A percentile compares a stretch with the other conserved stretches of the same genome.
Evolutionary conservation across 2,797 vertebrate species (phyloP).

Genomic region (Peromyscus melanophrys): DNA sequence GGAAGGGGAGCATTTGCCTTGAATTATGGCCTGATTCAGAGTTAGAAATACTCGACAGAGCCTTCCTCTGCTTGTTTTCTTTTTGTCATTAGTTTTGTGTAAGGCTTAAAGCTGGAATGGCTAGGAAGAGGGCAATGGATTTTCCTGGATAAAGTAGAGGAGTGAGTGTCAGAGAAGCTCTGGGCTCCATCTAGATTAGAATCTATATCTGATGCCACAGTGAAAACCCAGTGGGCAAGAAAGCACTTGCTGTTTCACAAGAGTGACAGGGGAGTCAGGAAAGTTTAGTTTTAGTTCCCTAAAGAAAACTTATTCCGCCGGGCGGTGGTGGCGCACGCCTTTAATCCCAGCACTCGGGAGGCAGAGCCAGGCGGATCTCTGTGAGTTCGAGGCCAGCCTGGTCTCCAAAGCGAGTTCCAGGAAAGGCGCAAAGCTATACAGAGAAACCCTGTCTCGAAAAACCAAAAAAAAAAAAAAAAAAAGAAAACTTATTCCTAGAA

Average conservation of each 20-base stretch:
- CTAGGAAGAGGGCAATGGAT: conserved; percentile 51
- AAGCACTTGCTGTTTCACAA: conserved; percentile 25
- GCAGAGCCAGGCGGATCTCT: too few species aligned
- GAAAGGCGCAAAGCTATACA: too few species aligned
- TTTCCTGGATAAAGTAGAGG: conserved; percentile 15
- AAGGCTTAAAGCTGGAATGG: conserved; percentile 34
- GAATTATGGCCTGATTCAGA: conserved; percentile 34
- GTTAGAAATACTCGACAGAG: conserved; percentile 35
- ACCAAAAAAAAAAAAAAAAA: conserved; percentile 33
- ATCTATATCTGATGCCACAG: conserved; percentile 59
- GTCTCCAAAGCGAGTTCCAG: too few species aligned
- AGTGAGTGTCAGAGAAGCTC: background rate
- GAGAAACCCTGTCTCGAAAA: too few species aligned
- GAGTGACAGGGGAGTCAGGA: conserved; percentile 53
- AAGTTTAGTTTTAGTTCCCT: conserved; percentile 56
- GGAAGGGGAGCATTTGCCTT: background rate
- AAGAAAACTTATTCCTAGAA: conserved; percentile 45
- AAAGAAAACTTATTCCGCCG: conserved; percentile 40
- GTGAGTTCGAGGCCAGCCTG: too few species aligned
- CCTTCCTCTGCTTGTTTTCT: conserved; percentile 56
- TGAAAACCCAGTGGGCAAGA: conserved; percentile 57
- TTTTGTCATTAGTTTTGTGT: conserved; percentile 9
- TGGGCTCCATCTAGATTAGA: conserved; percentile 43
- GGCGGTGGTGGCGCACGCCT: too few species aligned
- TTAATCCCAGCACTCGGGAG: too few species aligned